phyloP scores from a whole-genome alignment of 2,797 vertebrate genomes.

The Xiphophorus birchmanni region DNA sequence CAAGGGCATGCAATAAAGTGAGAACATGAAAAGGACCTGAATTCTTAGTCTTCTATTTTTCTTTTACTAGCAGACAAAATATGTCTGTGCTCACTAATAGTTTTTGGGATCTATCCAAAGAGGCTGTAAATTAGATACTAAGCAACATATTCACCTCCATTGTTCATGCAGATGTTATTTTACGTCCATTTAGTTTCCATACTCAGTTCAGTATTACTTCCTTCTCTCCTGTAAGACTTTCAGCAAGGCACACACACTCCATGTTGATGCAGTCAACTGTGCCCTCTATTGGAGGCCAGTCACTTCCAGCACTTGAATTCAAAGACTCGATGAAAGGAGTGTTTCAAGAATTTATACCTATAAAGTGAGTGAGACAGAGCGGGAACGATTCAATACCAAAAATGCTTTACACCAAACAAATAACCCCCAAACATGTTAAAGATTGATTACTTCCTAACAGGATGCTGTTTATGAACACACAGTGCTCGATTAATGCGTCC shows the following conservation, averaged over 20 bases:
- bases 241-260: conserved; percentile 15
- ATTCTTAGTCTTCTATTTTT: conserved; percentile 27
- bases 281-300: conserved; percentile 78
- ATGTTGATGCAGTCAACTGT: conserved; percentile 70
- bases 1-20: conserved; percentile 84
- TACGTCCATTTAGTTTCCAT: conserved; percentile 23
- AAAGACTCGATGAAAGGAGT: conserved; percentile 41
- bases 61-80: conserved; percentile 45
- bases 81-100: conserved; percentile 43
- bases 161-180: conserved; percentile 11
- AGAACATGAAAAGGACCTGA: conserved; percentile 47
- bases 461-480: conserved; percentile 24
- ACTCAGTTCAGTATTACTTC: conserved; percentile 3
- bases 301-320: conserved; percentile 58
- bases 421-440: conserved; percentile 32
- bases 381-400: conserved; percentile 16
- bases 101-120: conserved; percentile 45
- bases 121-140: conserved; percentile 64
- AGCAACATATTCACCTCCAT: conserved; percentile 68
- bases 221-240: conserved; percentile 22
- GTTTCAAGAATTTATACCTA: conserved; percentile 16
- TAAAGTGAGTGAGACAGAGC: conserved; percentile 26
- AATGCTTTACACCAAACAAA: conserved; percentile 32
- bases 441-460: conserved; percentile 38
- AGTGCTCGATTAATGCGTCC: conserved; percentile 32